Evolutionary conservation across 2,888 invertebrate species (phyloP).

Genomic region (Dryobota labecula): DNA sequence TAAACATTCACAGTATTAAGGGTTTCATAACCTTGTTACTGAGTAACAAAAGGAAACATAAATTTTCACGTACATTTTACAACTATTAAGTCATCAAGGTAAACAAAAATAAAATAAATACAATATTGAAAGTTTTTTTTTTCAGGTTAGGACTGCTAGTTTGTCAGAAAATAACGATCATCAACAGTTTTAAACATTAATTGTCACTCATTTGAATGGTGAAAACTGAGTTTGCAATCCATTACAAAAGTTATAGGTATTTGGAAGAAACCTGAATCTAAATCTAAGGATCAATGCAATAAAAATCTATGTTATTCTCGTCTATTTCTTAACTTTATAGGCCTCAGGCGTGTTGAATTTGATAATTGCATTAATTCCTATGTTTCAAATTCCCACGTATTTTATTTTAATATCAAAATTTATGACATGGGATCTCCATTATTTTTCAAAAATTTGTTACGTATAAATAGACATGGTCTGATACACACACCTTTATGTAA

Average conservation of each 20-base stretch:
- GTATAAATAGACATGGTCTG: constrained; percentile 60
- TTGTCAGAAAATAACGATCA: constrained; percentile 13
- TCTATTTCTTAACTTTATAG: constrained; percentile 53
- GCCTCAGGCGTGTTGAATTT: constrained; percentile 51
- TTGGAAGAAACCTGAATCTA: constrained; percentile 46
- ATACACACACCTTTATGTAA: constrained; percentile 52
- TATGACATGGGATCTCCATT: constrained; percentile 67
- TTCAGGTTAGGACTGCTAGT: background rate
- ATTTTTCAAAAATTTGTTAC: constrained; percentile 54
- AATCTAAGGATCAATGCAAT: constrained; percentile 43
- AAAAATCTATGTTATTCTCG: constrained; percentile 33
- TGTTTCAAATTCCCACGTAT: constrained; percentile 38
- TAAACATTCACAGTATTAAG: constrained; percentile 29
- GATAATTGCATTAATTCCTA: constrained; percentile 31
- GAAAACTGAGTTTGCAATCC: constrained; percentile 20
- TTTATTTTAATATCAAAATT: constrained; percentile 32
- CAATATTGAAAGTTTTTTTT: background rate
- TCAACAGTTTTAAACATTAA: background rate
- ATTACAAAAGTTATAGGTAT: constrained; percentile 18
- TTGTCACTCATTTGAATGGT: constrained; percentile 24
- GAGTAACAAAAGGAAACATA: constrained; percentile 6
- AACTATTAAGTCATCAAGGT: constrained; percentile 22
- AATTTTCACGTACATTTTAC: constrained; percentile 12
- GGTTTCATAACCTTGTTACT: constrained; percentile 14
- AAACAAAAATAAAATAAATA: constrained; percentile 1